Evolutionary conservation across 2,113 vertebrate genomes (phyloP).

Genomic region (Podarcis muralis): DNA sequence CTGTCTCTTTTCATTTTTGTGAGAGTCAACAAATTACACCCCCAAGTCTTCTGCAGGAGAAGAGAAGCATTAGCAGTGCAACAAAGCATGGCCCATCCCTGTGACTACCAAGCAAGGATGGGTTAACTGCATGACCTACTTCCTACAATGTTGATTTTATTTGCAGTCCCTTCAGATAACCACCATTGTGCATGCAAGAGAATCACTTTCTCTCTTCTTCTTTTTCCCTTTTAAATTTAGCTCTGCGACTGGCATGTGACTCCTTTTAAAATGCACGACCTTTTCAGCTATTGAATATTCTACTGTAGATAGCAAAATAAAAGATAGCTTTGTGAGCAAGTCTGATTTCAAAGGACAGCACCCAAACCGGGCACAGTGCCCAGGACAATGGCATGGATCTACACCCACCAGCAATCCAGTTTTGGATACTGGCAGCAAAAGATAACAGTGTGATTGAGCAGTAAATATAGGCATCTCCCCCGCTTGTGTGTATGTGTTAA

Average conservation of each 20-base stretch:
- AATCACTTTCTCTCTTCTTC: neutral
- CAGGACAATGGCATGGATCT: constrained; percentile 8
- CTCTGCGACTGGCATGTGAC: constrained; percentile 52
- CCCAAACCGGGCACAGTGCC: constrained; percentile 4
- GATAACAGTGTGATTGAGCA: neutral
- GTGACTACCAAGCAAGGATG: constrained; percentile 3
- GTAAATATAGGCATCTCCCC: neutral
- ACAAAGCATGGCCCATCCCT: neutral
- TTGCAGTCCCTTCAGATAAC: constrained; percentile 44
- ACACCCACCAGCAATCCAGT: neutral
- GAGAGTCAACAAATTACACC: too few relatives aligned
- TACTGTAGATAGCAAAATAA: constrained; percentile 48
- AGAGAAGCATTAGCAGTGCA: neutral
- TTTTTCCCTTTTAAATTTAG: neutral
- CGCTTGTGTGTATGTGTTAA: neutral
- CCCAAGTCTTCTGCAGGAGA: neutral
- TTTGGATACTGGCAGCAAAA: neutral
- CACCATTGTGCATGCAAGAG: constrained; percentile 30
- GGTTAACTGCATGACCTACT: constrained; percentile 62
- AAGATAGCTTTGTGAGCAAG: constrained; percentile 55
- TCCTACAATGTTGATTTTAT: constrained; percentile 49
- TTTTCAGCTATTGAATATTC: constrained; percentile 48
- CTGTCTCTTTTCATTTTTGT: neutral
- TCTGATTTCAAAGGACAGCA: constrained; percentile 13
- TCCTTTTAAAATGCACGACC: constrained; percentile 56